Conservation (phyloP, 2,888 invertebrate genomes). For the Phyllotreta cruciferae region DNA sequence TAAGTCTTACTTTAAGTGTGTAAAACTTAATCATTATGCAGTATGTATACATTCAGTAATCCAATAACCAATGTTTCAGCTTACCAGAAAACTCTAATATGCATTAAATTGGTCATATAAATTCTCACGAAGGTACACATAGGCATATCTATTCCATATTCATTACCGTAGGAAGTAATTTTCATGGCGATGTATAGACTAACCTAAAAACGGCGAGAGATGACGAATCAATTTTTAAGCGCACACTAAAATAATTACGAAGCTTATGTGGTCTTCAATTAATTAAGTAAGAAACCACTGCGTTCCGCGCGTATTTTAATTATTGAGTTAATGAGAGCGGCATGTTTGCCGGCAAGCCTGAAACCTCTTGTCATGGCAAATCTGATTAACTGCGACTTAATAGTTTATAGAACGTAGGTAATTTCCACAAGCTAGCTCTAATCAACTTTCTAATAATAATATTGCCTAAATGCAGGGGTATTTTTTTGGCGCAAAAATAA, state of each 20-base stretch:
- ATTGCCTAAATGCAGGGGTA: constrained; percentile 24
- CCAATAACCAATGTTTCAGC: too few species aligned
- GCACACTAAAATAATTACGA: constrained; percentile 27
- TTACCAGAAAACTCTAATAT: too few species aligned
- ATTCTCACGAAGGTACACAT: too few species aligned
- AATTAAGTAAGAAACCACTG: constrained; percentile 31
- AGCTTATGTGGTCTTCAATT: constrained; percentile 34
- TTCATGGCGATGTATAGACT: constrained; percentile 1
- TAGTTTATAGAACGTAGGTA: constrained; percentile 48
- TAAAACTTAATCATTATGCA: too few species aligned
- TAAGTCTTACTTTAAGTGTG: too few species aligned
- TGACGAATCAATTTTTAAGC: constrained; percentile 33
- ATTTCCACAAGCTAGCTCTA: constrained; percentile 44
- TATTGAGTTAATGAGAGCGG: constrained; percentile 46
- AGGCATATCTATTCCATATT: neutral
- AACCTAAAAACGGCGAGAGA: neutral
- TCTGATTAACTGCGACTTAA: constrained; percentile 46
- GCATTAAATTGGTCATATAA: too few species aligned
- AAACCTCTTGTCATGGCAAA: constrained; percentile 49
- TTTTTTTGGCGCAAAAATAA: too few species aligned
- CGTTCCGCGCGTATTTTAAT: constrained; percentile 41
- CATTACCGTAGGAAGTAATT: constrained; percentile 1
- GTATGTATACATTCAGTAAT: too few species aligned
- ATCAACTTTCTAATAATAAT: constrained; percentile 35
- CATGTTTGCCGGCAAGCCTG: constrained; percentile 40